Base-by-base conservation (phyloP, 2,113 vertebrate genomes). In the Climacteris rufus region DNA sequence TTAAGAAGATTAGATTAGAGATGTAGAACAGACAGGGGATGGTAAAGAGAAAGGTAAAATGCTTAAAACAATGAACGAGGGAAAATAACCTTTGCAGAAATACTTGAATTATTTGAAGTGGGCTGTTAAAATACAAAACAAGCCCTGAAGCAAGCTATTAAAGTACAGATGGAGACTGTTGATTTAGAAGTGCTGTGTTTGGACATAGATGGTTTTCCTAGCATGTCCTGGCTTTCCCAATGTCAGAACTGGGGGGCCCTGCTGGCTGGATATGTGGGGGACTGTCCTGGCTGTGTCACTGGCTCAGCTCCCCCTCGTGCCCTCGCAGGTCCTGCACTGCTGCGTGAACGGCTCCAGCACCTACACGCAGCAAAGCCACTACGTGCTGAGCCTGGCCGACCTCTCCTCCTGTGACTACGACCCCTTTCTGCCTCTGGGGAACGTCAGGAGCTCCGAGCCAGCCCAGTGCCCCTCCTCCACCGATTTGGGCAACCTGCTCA, bases 261-360 rank as follows among this genome's bases (percentile, higher is more conserved):
- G 28, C 42, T 72, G 0, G 1, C 6, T 27, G n/a, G 37, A 7
- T 5, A 24, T 27, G 50, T 14, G 27, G n/a, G 63, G 40, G 25
- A 2, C 53, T n/a, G 53, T 39, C 22, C 7, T 1, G 5, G 2
- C 3, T 30, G n/a, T 16, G 30, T 64, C 24, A 33, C 15, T 19
- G 30, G 10, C 42, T 30, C 33, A 3, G 9, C 9, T 33, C 42
- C 3, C 6, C 9, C 33, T 72, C 39, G n/a, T 81, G 31, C 81
- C 31, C 92, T 71, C 31, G 13, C 96, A 99, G 99, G 99, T 99
- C 85, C 98, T 99, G 40, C 99, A 99, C 97, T 99, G 99, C 80
- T 99, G 99, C 52, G 98, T 99, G 81, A 99, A 98, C 4, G 99
- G 99, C 80, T 99, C 99, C 54, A 99, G 98, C 96, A 98, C 99